These are phyloP conservation scores for Cheilosia vulpina DNA, from an alignment of 2,888 invertebrate genomes.

Conservation along the genomic window DNA sequence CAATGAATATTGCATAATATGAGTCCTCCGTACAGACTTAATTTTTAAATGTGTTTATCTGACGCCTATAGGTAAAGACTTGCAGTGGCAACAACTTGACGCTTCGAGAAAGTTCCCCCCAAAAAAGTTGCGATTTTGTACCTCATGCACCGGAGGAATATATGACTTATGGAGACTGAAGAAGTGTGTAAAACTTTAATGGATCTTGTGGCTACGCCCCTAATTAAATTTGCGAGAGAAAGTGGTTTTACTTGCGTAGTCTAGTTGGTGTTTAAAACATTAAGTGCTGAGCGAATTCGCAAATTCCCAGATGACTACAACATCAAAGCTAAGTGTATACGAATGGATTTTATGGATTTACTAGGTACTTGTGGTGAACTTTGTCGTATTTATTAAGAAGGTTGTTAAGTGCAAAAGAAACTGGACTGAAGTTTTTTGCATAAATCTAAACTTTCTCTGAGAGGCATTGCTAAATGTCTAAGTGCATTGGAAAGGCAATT, in stretches of 20 bases:
- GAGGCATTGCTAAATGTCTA: too few relatives aligned
- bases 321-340: not conserved
- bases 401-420: too few relatives aligned
- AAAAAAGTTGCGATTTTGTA: not conserved
- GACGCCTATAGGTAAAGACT: slow-evolving; percentile 11
- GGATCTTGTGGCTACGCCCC: slow-evolving; percentile 13
- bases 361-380: too few relatives aligned
- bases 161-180: slow-evolving; percentile 23
- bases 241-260: slow-evolving; percentile 18
- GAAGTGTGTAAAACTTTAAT: slow-evolving; percentile 17
- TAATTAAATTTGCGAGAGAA: slow-evolving; percentile 51
- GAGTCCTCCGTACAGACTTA: not conserved
- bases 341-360: not conserved
- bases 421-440: too few relatives aligned
- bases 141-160: slow-evolving; percentile 7
- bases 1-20: slow-evolving; percentile 15
- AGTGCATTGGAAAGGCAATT: too few relatives aligned
- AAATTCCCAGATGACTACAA: not conserved
- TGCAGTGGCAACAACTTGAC: not conserved
- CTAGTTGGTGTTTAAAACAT: not conserved
- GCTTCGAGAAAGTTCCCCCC: slow-evolving; percentile 33
- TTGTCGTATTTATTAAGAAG: too few relatives aligned
- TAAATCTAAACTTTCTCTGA: too few relatives aligned
- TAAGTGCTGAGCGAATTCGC: slow-evolving; percentile 1
- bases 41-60: not conserved